Evolutionary conservation across 1,140 invertebrate species (phyloP), one percentile per base, ranked within the genome.

Genomic region (Augochlora pura): DNA sequence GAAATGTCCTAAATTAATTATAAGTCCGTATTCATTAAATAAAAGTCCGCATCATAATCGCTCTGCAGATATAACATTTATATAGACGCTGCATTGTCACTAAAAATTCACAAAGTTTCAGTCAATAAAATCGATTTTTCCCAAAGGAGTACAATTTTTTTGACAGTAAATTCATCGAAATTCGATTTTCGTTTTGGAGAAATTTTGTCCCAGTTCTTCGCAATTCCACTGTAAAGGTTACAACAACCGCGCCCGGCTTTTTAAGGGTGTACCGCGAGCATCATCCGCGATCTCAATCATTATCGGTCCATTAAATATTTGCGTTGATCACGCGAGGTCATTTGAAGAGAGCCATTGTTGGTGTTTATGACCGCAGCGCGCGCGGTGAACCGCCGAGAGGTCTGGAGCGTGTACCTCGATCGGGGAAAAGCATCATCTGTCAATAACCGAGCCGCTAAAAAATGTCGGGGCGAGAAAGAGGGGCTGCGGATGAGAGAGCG

Each of bases 391-490:
- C 80, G 81, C 80, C 57, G 83, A 79, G 83, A 85, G 77, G 76
- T 72, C 60, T 57, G 71, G 52, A 62, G 75, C 67, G 74, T 84
- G 64, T 77, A 86, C 80, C 77, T 71, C 85, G 81, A 72, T 52
- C 77, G 39, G 54, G 57, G 70, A 79, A 80, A 87, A 88, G 86
- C 86, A 86, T 86, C 70, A 87, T 88, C 78, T 83, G 86, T 88
- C 88, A 88, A 89, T 89, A 89, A 89, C 83, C 76, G 68, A 64
- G 62, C 68, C 60, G 64, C 75, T 80, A 88, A 83, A 87, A 83
- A 82, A 73, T 73, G 60, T 3, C 25, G n/a, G n/a, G n/a, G 25
- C 42, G 62, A 65, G 63, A 52, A 42, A 57, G 72, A 66, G 27
- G 49, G 49, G 12, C n/a, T n/a, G n/a, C 18, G 25, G 14, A 67